Conservation (phyloP, 2,888 invertebrate species). For the Aproaerema taeniolella region DNA sequence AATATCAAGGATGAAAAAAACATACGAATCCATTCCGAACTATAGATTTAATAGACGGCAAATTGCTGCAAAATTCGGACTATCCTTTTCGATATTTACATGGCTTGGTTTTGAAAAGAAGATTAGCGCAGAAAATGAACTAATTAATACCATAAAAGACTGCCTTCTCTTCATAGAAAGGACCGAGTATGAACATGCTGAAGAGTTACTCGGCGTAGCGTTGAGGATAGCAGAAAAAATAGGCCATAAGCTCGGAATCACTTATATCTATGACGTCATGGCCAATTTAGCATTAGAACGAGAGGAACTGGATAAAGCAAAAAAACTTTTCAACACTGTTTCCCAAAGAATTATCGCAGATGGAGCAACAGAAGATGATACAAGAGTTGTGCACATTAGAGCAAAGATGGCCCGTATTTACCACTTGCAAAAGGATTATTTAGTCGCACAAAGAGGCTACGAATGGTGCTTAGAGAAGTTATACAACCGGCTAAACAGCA, state of each 20-base stretch:
- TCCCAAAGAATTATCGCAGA: slow-evolving; percentile 84
- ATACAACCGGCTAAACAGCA: slow-evolving; percentile 37
- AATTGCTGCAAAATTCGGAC: slow-evolving; percentile 33
- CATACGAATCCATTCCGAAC: slow-evolving; percentile 24
- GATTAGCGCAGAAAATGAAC: slow-evolving; percentile 81
- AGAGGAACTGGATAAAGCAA: slow-evolving; percentile 88
- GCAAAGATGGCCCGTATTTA: slow-evolving; percentile 92
- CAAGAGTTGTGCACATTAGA: slow-evolving; percentile 89
- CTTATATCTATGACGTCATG: slow-evolving; percentile 94
- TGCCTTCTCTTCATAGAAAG: slow-evolving; percentile 86
- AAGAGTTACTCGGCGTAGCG: slow-evolving; percentile 91
- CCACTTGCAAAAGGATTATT: slow-evolving; percentile 81
- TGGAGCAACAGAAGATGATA: slow-evolving; percentile 85
- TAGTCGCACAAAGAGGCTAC: slow-evolving; percentile 89
- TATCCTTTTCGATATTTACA: slow-evolving; percentile 72
- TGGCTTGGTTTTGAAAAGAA: slow-evolving; percentile 81
- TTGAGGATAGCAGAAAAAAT: slow-evolving; percentile 90
- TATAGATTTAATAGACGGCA: slow-evolving; percentile 16
- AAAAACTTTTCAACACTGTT: slow-evolving; percentile 86
- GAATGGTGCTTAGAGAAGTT: slow-evolving; percentile 88
- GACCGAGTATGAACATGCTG: slow-evolving; percentile 83
- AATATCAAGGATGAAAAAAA: slow-evolving; percentile 31
- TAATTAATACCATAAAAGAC: slow-evolving; percentile 86
- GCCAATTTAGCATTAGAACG: slow-evolving; percentile 93
- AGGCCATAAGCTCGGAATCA: slow-evolving; percentile 85